Base-by-base conservation (phyloP, 1,140 invertebrate genomes). In the Homalodisca vitripennis region DNA sequence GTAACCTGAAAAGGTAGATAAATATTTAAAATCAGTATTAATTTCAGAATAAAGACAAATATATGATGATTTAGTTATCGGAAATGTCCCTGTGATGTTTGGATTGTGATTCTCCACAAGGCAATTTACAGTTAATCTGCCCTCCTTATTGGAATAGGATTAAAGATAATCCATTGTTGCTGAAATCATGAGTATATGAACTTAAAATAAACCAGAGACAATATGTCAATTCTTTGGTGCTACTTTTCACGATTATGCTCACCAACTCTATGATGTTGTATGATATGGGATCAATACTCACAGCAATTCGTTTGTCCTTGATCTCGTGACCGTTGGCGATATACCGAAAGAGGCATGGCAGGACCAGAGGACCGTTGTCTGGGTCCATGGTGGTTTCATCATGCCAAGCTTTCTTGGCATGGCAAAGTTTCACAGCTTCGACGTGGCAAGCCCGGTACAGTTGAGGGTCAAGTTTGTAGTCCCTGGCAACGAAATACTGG, bases 401-500 rank as follows among this genome's bases (percentile, higher is more conserved):
- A 63, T 87, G 82, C 94, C 95, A 98, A 46, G 89, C 85, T 30
- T 85, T 84, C 71, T 86, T 88, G 0, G 92, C 93, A 74, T 91
- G 86, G 78, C 97, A 98, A 46, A 91, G 82, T 41, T 84, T 86
- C 1, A 87, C 82, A 2, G 97, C 96, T 82, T 98, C 95, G 57
- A 88, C 85, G 75, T 88, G 91, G 78, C 97, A 99, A 13, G 89
- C 87, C 76, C 86, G 87, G 77, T 95, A 98, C 17, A 99, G 82
- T 70, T 91, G 88, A 0, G 93, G 89, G 83, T 99, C 97, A 51
- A 99, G 79, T 77, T 92, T 94, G 76, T 94, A 99, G 82, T 98
- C 94, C 74, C 97, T 86, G 0, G 94, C 90, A 62, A 98, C 87
- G 81, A 99, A 99, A 79, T 97, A 99, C 76, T 99, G 96, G 76